Conservation (phyloP, 2,888 invertebrate genomes). For the Drosophila prostipennis region DNA sequence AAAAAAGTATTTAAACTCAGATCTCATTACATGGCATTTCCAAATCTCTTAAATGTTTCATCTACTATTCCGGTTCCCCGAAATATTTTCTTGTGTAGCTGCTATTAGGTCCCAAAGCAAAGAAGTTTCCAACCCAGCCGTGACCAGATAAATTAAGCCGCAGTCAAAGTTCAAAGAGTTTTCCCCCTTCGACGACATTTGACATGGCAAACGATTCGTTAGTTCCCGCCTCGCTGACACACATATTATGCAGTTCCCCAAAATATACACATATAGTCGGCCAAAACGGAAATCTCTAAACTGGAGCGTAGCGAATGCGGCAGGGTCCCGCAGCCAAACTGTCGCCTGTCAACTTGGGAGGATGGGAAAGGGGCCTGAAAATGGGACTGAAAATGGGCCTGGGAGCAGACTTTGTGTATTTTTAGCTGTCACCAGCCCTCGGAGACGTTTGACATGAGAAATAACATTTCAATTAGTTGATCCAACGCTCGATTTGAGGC, state of each 20-base stretch:
- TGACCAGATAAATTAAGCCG: constrained; percentile 49
- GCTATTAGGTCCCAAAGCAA: constrained; percentile 55
- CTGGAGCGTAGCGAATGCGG: constrained; percentile 65
- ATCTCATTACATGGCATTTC: too few relatives aligned
- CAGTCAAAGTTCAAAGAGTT: constrained; percentile 68
- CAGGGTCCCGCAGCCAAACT: constrained; percentile 57
- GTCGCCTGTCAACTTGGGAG: constrained; percentile 63
- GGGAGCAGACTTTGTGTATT: constrained; percentile 41
- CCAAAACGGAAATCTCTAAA: constrained; percentile 48
- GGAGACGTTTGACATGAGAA: constrained; percentile 68
- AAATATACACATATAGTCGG: constrained; percentile 15
- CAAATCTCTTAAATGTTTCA: too few relatives aligned
- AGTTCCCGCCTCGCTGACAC: constrained; percentile 55
- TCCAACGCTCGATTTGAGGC: constrained; percentile 49
- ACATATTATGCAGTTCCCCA: constrained; percentile 57
- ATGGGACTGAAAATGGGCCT: constrained; percentile 34
- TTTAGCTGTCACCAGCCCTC: constrained; percentile 68
- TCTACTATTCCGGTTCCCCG: too few relatives aligned
- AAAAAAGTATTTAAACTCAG: too few relatives aligned
- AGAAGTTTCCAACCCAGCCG: constrained; percentile 25
- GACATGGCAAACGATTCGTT: constrained; percentile 42
- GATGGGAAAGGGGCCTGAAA: constrained; percentile 11
- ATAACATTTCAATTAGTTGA: constrained; percentile 72
- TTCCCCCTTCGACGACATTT: constrained; percentile 55
- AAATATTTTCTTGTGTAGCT: constrained; percentile 3